These are phyloP conservation scores for Phrynocephalus forsythii DNA, from an alignment of 2,797 vertebrate genomes.

Conservation along the genomic window DNA sequence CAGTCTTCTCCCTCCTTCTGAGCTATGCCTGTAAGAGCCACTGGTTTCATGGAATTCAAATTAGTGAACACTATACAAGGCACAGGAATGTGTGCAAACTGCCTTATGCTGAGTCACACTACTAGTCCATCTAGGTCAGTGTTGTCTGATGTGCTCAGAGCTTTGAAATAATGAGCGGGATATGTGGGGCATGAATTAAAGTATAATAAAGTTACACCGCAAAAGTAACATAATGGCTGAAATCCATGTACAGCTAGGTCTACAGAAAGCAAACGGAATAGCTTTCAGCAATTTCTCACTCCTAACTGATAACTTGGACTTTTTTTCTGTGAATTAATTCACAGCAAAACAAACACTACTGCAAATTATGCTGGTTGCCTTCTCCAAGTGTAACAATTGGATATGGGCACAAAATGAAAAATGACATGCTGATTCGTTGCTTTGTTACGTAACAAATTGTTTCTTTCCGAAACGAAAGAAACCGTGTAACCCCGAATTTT, in stretches of 20 bases:
- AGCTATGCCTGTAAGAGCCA: not conserved
- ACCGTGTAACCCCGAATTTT: no score
- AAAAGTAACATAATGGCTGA: not conserved
- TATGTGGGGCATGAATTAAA: no score
- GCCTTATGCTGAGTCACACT: no score
- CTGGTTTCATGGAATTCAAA: not conserved
- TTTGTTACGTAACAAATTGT: not conserved
- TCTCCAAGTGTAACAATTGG: not conserved
- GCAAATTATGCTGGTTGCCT: no score
- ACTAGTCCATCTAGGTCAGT: not conserved
- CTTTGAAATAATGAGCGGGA: not conserved
- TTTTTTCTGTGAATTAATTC: no score
- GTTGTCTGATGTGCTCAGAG: not conserved
- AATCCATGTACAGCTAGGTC: not conserved
- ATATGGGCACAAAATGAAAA: not conserved
- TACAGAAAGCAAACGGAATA: not conserved
- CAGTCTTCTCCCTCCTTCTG: not conserved
- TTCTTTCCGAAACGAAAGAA: not conserved
- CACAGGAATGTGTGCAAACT: no score
- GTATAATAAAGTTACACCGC: not conserved
- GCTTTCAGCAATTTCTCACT: no score
- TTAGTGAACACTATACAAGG: not conserved
- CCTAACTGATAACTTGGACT: no score
- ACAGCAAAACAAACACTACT: no score
- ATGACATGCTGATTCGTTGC: not conserved